phyloP scores from a whole-genome alignment of 1,140 invertebrate genomes.

The Caenorhabditis tropicalis region DNA sequence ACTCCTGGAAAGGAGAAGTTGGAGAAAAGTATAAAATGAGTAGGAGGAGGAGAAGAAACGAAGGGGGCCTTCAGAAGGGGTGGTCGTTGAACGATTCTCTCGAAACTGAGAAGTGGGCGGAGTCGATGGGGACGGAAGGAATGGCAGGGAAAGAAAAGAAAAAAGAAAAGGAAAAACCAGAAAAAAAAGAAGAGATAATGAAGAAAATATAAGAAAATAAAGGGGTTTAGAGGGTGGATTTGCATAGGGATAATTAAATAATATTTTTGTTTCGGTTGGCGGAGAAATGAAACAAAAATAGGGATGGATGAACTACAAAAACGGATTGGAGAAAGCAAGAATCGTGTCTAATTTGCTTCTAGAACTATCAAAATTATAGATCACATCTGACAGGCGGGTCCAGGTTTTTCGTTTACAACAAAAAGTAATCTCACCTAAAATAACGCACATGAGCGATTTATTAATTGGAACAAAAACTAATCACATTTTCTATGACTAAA shows the following conservation, averaged over 20 bases:
- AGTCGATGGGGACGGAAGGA: not conserved
- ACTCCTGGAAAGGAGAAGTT: not conserved
- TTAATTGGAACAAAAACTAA: too few relatives aligned
- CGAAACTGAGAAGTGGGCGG: not conserved
- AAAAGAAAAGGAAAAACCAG: not conserved
- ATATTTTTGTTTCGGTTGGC: too few relatives aligned
- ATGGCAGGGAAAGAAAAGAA: not conserved
- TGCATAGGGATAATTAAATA: not conserved
- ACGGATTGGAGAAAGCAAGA: not conserved
- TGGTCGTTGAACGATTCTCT: conserved; percentile 19
- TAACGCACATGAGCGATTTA: too few relatives aligned
- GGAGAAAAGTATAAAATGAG: conserved; percentile 10
- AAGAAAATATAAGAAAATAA: not conserved
- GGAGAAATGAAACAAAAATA: too few relatives aligned
- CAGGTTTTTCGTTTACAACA: too few relatives aligned
- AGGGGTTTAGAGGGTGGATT: not conserved
- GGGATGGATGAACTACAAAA: not conserved
- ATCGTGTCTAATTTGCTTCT: too few relatives aligned
- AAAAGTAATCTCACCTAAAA: too few relatives aligned
- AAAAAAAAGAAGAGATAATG: not conserved
- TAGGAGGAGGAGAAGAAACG: not conserved
- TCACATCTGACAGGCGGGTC: too few relatives aligned
- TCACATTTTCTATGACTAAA: too few relatives aligned
- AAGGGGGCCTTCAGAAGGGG: not conserved
- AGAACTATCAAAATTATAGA: too few relatives aligned